These are phyloP conservation scores for Aphidius gifuensis DNA, from an alignment of 1,140 invertebrate genomes.

Conservation along the genomic window DNA sequence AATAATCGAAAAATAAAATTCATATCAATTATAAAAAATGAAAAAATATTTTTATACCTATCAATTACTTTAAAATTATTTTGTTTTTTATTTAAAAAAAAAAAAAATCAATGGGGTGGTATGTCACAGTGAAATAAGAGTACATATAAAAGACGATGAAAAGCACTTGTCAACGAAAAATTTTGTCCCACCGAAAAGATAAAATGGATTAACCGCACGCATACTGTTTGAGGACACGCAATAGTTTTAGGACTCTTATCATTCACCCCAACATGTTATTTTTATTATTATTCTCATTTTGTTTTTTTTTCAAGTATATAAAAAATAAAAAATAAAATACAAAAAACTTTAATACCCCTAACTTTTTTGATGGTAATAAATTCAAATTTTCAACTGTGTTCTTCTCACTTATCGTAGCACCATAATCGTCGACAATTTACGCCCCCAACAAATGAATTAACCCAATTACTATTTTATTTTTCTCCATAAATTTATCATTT, in stretches of 20 bases:
- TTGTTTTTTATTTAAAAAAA: no score
- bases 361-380: not conserved
- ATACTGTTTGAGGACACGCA: constrained; percentile 13
- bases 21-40: no score
- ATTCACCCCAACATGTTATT: not conserved
- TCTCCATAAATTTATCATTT: not conserved
- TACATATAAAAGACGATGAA: not conserved
- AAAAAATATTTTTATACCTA: no score
- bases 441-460: constrained; percentile 20
- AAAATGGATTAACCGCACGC: constrained; percentile 19
- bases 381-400: constrained; percentile 10
- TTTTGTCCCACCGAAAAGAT: constrained; percentile 19
- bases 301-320: not conserved
- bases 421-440: constrained; percentile 22
- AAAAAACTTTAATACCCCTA: no score
- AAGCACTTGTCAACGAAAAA: constrained; percentile 14
- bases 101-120: no score
- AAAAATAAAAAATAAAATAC: constrained; percentile 1
- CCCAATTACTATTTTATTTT: constrained; percentile 19
- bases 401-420: constrained; percentile 15
- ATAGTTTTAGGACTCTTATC: not conserved
- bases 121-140: not conserved
- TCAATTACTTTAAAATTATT: no score
- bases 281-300: not conserved
- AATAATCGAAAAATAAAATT: no score